Evolutionary conservation across 2,888 invertebrate species (phyloP).

Genomic region (Clostera curtula): DNA sequence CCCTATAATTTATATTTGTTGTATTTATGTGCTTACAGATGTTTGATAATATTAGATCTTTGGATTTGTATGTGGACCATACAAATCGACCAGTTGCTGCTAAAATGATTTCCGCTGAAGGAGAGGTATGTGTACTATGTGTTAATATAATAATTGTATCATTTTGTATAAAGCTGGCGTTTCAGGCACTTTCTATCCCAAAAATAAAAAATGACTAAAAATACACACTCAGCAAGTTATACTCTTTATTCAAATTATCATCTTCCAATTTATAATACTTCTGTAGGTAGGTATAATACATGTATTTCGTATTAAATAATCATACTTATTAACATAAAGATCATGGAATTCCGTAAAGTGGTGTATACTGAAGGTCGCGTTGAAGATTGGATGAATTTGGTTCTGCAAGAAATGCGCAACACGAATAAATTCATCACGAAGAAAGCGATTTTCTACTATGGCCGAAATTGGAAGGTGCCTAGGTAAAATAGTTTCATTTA

Average conservation of each 20-base stretch:
- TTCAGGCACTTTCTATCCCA: too few species aligned
- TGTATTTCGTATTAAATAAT: neutral
- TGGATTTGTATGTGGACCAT: slow-evolving; percentile 80
- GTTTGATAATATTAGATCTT: slow-evolving; percentile 91
- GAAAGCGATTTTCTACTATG: slow-evolving; percentile 90
- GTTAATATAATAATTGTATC: too few species aligned
- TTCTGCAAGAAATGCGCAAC: slow-evolving; percentile 87
- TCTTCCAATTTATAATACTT: too few species aligned
- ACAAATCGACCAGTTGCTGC: slow-evolving; percentile 80
- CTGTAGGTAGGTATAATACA: too few species aligned
- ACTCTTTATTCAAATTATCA: too few species aligned
- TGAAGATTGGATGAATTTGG: slow-evolving; percentile 94
- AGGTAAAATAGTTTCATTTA: slow-evolving; percentile 54
- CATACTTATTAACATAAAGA: slow-evolving; percentile 27
- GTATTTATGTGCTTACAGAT: slow-evolving; percentile 71
- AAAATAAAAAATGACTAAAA: too few species aligned
- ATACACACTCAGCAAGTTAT: too few species aligned
- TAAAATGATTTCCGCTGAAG: slow-evolving; percentile 91
- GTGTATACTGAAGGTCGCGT: slow-evolving; percentile 87
- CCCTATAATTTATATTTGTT: neutral
- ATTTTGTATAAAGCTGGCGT: too few species aligned
- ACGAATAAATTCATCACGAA: slow-evolving; percentile 91
- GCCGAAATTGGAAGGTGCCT: slow-evolving; percentile 79
- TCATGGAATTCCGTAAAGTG: slow-evolving; percentile 84
- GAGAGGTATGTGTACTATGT: slow-evolving; percentile 73